Conservation (phyloP, 1,140 invertebrate species). For the Solenopsis fugax region DNA sequence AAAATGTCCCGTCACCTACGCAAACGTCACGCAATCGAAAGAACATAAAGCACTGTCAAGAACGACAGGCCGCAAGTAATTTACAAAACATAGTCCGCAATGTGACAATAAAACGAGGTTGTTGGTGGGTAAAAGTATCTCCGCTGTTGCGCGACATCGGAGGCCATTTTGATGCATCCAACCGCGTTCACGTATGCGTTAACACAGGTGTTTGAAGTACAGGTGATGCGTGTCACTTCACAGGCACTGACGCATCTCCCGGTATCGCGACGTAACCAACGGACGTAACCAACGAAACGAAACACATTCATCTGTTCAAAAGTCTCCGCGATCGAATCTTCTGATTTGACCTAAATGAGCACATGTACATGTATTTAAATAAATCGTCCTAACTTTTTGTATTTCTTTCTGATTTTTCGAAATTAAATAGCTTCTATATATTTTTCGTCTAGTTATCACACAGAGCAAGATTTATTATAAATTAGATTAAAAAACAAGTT, state of each 20-base stretch:
- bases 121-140: conserved; percentile 47
- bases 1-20: not conserved
- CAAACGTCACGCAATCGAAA: conserved; percentile 6
- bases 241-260: conserved; percentile 8
- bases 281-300: not conserved
- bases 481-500: not conserved
- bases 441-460: not conserved
- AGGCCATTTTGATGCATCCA: conserved; percentile 46
- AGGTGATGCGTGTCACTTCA: conserved; percentile 34
- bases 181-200: conserved; percentile 1
- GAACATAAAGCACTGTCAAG: not conserved
- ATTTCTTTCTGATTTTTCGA: not conserved
- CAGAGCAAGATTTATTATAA: not conserved
- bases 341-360: not conserved
- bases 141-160: conserved; percentile 31
- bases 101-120: conserved; percentile 54
- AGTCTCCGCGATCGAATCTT: not conserved
- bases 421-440: not conserved
- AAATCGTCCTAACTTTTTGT: not conserved
- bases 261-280: conserved; percentile 2
- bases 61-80: not conserved
- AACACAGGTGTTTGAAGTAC: conserved; percentile 42
- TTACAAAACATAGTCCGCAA: conserved; percentile 35
- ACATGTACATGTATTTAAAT: not conserved
- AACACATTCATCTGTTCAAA: not conserved